Evolutionary conservation across 1,140 invertebrate species (phyloP).

Genomic region (Drosophila lini): DNA sequence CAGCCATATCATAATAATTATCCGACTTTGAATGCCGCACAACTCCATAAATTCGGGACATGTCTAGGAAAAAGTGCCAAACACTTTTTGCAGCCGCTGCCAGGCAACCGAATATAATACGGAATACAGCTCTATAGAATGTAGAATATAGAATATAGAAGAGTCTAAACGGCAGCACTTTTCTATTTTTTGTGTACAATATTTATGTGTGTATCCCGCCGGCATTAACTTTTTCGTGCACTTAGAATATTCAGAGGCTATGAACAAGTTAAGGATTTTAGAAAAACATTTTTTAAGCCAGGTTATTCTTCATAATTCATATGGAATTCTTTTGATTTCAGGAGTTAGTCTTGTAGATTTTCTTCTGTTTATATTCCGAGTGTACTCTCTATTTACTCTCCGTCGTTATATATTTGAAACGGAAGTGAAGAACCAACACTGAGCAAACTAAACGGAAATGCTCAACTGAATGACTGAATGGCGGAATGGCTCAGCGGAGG

Average conservation of each 20-base stretch:
- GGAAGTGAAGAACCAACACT: constrained; percentile 63
- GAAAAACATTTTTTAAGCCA: neutral
- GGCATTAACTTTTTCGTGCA: constrained; percentile 26
- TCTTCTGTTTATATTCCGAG: neutral
- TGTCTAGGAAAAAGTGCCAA: constrained; percentile 37
- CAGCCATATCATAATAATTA: constrained; percentile 67
- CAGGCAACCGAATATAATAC: constrained; percentile 4
- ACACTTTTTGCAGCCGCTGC: constrained; percentile 21
- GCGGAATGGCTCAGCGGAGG: constrained; percentile 50
- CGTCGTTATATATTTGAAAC: constrained; percentile 71
- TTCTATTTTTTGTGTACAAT: constrained; percentile 10
- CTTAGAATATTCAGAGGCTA: neutral
- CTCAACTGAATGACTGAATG: constrained; percentile 62
- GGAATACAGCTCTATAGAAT: constrained; percentile 13
- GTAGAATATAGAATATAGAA: constrained; percentile 3
- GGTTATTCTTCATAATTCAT: too few relatives aligned
- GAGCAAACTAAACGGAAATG: constrained; percentile 63
- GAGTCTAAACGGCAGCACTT: constrained; percentile 10
- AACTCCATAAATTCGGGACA: constrained; percentile 34
- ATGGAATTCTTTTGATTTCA: neutral
- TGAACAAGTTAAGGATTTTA: too few relatives aligned
- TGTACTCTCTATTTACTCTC: constrained; percentile 35
- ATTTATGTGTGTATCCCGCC: constrained; percentile 6
- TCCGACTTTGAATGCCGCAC: constrained; percentile 22
- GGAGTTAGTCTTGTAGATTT: too few relatives aligned